phyloP scores from a whole-genome alignment of 2,113 vertebrate genomes.

The Sylvia atricapilla region DNA sequence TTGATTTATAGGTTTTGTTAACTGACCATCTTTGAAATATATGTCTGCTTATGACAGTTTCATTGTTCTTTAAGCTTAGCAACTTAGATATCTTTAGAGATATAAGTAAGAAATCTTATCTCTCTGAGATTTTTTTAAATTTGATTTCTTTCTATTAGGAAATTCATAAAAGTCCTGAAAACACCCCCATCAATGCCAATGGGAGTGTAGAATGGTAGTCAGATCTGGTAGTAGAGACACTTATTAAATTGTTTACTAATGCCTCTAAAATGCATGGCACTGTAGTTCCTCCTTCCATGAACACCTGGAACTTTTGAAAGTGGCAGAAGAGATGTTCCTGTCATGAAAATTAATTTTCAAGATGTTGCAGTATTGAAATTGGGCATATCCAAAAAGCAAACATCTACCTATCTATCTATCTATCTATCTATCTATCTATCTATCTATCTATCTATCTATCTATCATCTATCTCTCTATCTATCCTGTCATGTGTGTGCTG shows the following conservation, averaged over 20 bases:
- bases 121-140: background rate
- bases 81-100: background rate
- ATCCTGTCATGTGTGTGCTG: background rate
- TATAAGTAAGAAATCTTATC: background rate
- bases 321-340: background rate
- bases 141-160: background rate
- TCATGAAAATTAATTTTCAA: background rate
- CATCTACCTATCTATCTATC: background rate
- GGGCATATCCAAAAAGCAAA: background rate
- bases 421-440: background rate
- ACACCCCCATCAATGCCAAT: background rate
- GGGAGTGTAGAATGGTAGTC: background rate
- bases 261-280: accelerated
- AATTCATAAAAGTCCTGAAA: background rate
- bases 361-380: background rate
- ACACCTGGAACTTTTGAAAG: background rate
- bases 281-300: background rate
- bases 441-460: background rate
- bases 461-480: background rate
- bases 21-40: background rate
- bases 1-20: background rate
- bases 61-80: background rate
- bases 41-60: background rate
- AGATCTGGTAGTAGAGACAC: background rate
- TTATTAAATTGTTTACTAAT: background rate